Percentiles rank a stretch among this genome's conserved stretches.
These are phyloP conservation scores for Uria aalge DNA, from an alignment of 2,113 vertebrate genomes.

Conservation along the genomic window DNA sequence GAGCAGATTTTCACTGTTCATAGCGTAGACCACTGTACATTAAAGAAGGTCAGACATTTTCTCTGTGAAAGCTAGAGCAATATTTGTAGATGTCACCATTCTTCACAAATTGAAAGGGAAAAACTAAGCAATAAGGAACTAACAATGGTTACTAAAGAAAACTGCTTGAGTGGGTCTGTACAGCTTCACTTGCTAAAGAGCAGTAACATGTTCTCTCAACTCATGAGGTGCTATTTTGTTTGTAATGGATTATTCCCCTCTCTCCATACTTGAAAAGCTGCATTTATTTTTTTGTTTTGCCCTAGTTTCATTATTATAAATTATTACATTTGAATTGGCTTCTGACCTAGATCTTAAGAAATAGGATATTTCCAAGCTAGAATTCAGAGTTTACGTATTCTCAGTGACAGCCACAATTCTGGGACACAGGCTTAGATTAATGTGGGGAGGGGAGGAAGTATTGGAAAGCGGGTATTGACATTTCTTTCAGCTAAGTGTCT, in stretches of 20 bases:
- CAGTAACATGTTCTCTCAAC: background rate
- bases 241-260: background rate
- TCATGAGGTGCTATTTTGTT: background rate
- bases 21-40: background rate
- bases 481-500: background rate
- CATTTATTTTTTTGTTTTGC: background rate
- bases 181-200: background rate
- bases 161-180: background rate
- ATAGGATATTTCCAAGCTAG: background rate
- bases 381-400: slow-evolving; percentile 1
- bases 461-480: background rate
- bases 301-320: slow-evolving; percentile 65
- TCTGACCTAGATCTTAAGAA: slow-evolving; percentile 60
- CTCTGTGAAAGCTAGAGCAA: background rate
- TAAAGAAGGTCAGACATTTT: background rate
- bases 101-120: background rate
- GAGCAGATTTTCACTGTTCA: background rate
- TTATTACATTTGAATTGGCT: slow-evolving; percentile 47
- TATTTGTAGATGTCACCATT: background rate
- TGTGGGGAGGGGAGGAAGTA: background rate
- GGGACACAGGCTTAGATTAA: background rate
- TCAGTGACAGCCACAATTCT: slow-evolving; percentile 20
- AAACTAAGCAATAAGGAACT: background rate
- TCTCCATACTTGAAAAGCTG: background rate
- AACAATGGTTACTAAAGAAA: background rate